These are phyloP conservation scores for Tapirus terrestris DNA, from an alignment of 2,113 vertebrate species.

Conservation along the genomic window DNA sequence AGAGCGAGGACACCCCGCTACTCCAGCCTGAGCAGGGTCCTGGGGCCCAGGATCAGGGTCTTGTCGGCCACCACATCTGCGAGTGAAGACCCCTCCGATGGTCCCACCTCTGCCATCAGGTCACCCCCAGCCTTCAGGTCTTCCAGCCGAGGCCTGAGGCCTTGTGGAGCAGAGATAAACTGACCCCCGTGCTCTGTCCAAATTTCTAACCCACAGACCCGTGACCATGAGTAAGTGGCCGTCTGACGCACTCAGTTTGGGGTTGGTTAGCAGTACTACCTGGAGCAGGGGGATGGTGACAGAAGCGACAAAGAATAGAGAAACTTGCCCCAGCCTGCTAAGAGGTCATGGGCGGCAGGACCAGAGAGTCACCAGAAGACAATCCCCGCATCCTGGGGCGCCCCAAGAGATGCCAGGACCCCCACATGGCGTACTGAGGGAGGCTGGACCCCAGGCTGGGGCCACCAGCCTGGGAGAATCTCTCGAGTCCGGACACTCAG, in stretches of 20 bases:
- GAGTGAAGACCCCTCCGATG: neutral
- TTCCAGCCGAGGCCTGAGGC: no score
- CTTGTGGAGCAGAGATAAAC: no score
- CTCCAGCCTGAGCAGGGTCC: no score
- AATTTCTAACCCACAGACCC: neutral
- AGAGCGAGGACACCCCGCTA: neutral
- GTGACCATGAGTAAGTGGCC: neutral
- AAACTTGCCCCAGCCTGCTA: neutral
- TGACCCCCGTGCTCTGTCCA: neutral
- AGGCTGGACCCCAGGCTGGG: neutral
- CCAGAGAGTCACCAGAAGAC: neutral
- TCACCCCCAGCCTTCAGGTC: neutral
- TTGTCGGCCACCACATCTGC: neutral
- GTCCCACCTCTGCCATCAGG: neutral
- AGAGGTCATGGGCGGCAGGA: neutral
- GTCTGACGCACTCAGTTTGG: neutral
- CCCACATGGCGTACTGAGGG: accelerated
- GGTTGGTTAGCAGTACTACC: neutral
- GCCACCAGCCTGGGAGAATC: neutral
- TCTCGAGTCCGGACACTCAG: neutral
- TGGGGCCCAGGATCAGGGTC: no score
- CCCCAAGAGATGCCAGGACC: neutral
- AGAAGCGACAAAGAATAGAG: neutral
- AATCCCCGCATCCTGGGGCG: neutral
- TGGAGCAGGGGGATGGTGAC: no score